Evolutionary conservation across 2,797 vertebrate species (phyloP).

Genomic region (Phoebastria nigripes): DNA sequence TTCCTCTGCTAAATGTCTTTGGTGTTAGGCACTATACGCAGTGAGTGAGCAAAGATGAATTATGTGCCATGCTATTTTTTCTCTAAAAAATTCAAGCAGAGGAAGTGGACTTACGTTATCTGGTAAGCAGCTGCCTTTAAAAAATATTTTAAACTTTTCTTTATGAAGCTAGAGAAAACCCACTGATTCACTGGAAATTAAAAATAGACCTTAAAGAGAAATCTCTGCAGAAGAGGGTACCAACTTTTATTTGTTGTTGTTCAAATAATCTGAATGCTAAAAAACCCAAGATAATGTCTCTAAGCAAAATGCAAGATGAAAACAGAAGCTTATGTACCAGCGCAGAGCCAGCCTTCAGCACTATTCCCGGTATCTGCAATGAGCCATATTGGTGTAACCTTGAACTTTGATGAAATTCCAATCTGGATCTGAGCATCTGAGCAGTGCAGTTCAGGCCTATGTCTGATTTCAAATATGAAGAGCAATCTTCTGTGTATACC

Average conservation of each 20-base stretch:
- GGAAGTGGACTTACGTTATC: not conserved
- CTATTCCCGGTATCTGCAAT: not conserved
- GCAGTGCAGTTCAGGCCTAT: not conserved
- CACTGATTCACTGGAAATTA: not conserved
- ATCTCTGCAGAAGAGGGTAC: not conserved
- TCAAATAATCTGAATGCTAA: not conserved
- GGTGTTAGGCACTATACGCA: not conserved
- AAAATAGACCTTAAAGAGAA: not conserved
- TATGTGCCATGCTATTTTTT: not conserved
- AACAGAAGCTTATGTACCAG: not conserved
- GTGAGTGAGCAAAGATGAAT: not conserved
- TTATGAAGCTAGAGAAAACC: not conserved
- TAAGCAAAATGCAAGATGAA: not conserved
- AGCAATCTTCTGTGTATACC: rapidly evolving
- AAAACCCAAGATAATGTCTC: not conserved
- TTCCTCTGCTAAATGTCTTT: not conserved
- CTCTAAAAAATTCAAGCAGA: not conserved
- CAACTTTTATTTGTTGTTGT: not conserved
- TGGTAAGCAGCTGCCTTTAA: not conserved
- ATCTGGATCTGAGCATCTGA: not conserved
- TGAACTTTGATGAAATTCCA: not conserved
- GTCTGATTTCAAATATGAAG: not conserved
- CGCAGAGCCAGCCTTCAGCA: not conserved
- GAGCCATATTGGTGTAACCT: not conserved
- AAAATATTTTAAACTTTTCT: not conserved